A percentile compares a stretch with the other conserved stretches of the same genome.
These are phyloP conservation scores for Chloebia gouldiae DNA, from an alignment of 2,113 vertebrate genomes.

Conservation along the genomic window DNA sequence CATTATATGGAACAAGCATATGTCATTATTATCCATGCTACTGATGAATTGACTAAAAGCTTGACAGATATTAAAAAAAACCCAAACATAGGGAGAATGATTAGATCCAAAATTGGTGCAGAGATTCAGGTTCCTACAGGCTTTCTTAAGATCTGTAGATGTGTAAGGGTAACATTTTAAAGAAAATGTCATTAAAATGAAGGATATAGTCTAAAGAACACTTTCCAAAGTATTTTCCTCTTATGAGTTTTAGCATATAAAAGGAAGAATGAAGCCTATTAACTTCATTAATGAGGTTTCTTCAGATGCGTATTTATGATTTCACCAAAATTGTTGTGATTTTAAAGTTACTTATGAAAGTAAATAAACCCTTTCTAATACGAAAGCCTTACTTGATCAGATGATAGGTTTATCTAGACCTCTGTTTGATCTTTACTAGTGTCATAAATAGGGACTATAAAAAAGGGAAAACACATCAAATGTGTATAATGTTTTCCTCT, in stretches of 20 bases:
- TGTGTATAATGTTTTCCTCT: neutral
- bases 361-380: neutral
- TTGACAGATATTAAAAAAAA: neutral
- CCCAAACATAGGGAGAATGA: neutral
- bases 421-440: neutral
- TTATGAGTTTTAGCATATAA: neutral
- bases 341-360: neutral
- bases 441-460: neutral
- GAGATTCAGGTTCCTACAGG: neutral
- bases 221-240: neutral
- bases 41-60: neutral
- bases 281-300: neutral
- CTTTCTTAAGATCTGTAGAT: neutral
- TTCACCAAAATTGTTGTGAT: neutral
- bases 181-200: neutral
- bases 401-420: neutral
- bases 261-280: neutral
- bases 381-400: neutral
- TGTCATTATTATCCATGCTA: neutral
- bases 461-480: neutral
- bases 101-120: neutral
- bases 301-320: neutral
- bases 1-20: neutral
- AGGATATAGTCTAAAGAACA: neutral
- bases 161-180: neutral